Base-by-base conservation (phyloP, 2,113 vertebrate species). In the Odocoileus virginianus region DNA sequence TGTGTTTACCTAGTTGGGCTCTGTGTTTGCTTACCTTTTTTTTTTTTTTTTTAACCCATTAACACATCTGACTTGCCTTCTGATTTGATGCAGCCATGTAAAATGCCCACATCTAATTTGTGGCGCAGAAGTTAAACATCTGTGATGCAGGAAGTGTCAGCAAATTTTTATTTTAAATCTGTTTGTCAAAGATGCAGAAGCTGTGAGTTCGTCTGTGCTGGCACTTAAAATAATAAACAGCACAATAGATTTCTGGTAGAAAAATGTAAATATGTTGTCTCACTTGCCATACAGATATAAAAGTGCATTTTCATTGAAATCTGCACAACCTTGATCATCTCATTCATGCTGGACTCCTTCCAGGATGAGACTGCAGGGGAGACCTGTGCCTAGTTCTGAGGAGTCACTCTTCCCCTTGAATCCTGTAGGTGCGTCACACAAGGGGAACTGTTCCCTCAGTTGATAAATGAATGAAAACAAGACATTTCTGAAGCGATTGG, bases 1-100 rank as follows among this genome's bases (percentile, higher is more conserved):
- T 97, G 58, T 98, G 95, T 99, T 99, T 99, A 98, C 97, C 97
- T 98, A 97, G 97, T 98, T 98, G 97, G 98, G 95, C 96, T 91
- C 58, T 89, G n/a, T 98, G 96, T 98, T 98, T 98, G 98, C 96
- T 96, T 98, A 96, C 78, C 95, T 96, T 60, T 54, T 57, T 76
- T 83, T 58, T 76, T 87, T 47, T n/a, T 50, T 89, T 98, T 98
- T 97, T 95, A 98, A 97, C 96, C 92, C 96, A 98, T 99, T 97
- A 98, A 98, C 81, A 98, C 55, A 97, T 98, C 97, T 97, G 71
- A 57, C 54, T 71, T 97, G 94, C 92, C 97, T 98, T 98, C 94
- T 97, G 96, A 84, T 97, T 94, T 95, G 94, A 95, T 92, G 87
- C 91, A 96, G 89, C 95, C 97, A 81, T 11, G 40, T 97, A 97